Evolutionary conservation across 2,888 invertebrate genomes (phyloP), one percentile per base, ranked within the genome.

Genomic region (Pterostichus madidus): DNA sequence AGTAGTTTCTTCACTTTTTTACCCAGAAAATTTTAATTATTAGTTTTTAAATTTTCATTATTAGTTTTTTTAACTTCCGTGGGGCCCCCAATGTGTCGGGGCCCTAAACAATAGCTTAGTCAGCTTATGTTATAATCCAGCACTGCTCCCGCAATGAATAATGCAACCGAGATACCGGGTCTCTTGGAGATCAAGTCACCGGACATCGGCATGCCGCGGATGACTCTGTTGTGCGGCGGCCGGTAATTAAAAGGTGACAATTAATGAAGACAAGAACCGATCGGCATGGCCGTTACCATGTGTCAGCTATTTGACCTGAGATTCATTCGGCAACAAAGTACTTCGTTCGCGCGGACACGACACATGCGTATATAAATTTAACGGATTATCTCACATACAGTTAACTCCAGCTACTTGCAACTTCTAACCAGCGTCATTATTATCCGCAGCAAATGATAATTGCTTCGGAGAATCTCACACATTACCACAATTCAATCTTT

Each of bases 241-340:
- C 24, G 85, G 89, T 89, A 90, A 90, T 90, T 90, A 90, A 90
- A 90, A 90, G 90, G 90, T 90, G 90, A 88, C 89, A 88, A 90
- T 90, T 90, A 90, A 90, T 88, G 89, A 88, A 88, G 87, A 88
- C 89, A 89, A 89, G 90, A 89, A 89, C 88, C 88, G 89, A 89
- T 90, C 87, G 89, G 90, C 88, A 90, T 87, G 88, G 86, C 88
- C 86, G 87, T 88, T 87, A 86, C 85, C 86, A 87, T 87, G 88
- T 88, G 88, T 87, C 86, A 88, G 88, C 87, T 88, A 88, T 88
- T 88, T 88, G 88, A 87, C 87, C 87, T 87, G 87, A 86, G 83
- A 81, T 81, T 52, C 75, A 52, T 75, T 49, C 76, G 39, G 53
- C 49, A 52, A 31, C 52, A 24, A 24, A 24, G 24, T 56, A 17